phyloP scores from a whole-genome alignment of 2,797 vertebrate species.

The Paratrypauchen microcephalus region DNA sequence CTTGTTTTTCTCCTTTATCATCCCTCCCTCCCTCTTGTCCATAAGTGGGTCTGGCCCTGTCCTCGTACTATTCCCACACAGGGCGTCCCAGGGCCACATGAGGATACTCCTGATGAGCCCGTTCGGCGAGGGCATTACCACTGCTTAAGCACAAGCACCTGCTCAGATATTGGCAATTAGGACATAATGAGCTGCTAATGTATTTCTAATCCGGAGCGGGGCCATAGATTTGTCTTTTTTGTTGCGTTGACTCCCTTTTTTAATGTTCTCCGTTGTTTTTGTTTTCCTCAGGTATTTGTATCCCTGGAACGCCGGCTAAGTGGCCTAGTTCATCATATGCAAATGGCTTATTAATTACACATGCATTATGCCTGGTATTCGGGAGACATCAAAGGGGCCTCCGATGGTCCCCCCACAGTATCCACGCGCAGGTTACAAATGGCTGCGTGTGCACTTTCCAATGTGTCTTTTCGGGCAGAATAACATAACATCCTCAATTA shows the following conservation, averaged over 20 bases:
- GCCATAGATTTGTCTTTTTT: constrained; percentile 94
- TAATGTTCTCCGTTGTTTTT: constrained; percentile 87
- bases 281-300: constrained; percentile 95
- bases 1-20: constrained; percentile 14
- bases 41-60: constrained; percentile 64
- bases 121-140: constrained; percentile 91
- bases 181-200: constrained; percentile 99
- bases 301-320: constrained; percentile 97
- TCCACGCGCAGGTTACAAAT: constrained; percentile 73
- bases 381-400: constrained; percentile 85
- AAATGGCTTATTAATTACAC: constrained; percentile 99
- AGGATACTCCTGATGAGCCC: constrained; percentile 86
- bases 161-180: constrained; percentile 99
- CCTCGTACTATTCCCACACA: constrained; percentile 56
- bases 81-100: constrained; percentile 80
- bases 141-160: constrained; percentile 98
- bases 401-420: constrained; percentile 73
- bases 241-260: constrained; percentile 89
- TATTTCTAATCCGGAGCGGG: constrained; percentile 97
- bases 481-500: constrained; percentile 88
- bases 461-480: constrained; percentile 67
- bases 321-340: constrained; percentile 95
- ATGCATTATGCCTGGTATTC: constrained; percentile 91
- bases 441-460: constrained; percentile 77
- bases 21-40: constrained; percentile 30